These are phyloP conservation scores for Rhinichthys klamathensis DNA, from an alignment of 2,113 vertebrate genomes.

Conservation along the genomic window DNA sequence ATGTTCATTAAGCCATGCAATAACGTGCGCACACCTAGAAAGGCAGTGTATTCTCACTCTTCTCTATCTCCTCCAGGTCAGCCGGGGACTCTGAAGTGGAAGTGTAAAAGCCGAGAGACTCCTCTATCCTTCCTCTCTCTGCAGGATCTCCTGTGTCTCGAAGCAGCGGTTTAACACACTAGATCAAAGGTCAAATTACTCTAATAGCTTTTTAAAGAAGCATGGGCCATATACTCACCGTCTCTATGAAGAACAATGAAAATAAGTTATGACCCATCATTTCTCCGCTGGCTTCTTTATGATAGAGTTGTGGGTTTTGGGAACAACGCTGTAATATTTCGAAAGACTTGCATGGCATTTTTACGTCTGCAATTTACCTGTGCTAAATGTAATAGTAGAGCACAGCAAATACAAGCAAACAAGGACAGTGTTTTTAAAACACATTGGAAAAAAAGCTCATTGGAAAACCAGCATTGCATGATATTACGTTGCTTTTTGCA, in stretches of 20 bases:
- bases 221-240: neutral
- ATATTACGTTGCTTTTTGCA: neutral
- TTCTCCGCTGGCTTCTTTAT: slow-evolving; percentile 11
- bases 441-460: neutral
- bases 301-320: slow-evolving; percentile 20
- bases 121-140: neutral
- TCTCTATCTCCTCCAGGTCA: neutral
- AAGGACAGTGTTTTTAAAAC: neutral
- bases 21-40: too few species aligned
- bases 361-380: neutral
- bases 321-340: slow-evolving; percentile 12
- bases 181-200: slow-evolving; percentile 48
- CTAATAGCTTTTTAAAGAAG: slow-evolving; percentile 49
- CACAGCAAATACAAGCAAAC: slow-evolving; percentile 16
- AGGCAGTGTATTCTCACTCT: too few species aligned
- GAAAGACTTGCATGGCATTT: slow-evolving; percentile 9
- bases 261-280: slow-evolving; percentile 6
- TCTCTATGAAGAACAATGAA: slow-evolving; percentile 34
- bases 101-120: neutral
- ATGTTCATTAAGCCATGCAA: too few species aligned
- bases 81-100: neutral
- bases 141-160: slow-evolving; percentile 22
- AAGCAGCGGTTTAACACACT: slow-evolving; percentile 30
- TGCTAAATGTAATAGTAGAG: neutral
- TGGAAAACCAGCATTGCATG: neutral